Evolutionary conservation across 2,797 vertebrate species (phyloP), one percentile per base, ranked within the genome.

Genomic region (Steatocranus sp.): DNA sequence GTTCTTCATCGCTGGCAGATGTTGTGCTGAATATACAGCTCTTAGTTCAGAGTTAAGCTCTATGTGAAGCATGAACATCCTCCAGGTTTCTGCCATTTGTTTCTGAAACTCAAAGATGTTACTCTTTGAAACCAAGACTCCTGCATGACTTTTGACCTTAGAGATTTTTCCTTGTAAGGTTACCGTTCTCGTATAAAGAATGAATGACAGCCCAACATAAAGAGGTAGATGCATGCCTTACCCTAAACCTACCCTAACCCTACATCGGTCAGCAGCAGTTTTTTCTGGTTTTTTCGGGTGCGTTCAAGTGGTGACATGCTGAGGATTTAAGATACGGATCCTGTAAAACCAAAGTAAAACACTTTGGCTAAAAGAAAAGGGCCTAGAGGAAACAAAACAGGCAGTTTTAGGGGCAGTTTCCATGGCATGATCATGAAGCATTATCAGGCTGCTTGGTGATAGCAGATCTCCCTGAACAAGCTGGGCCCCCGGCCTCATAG

Each of bases 231-330:
- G 48, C 48, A 10, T 20, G 10, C 48, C 18, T 50, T 50, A 50
- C 18, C 48, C 5, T 51, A 23, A 51, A 11, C 50, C n/a, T 20
- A 11, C n/a, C 50, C 50, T 20, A 51, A 23, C 50, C 20, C 10
- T 12, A 20, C 10, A 50, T 10, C 5, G 8, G 9, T 49, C 18
- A 38, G 61, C 61, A 38, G 11, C 34, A 66, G n/a, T 15, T 36
- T 66, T n/a, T 54, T 41, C 51, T 30, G 78, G 87, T n/a, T n/a
- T n/a, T n/a, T n/a, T n/a, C n/a, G n/a, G n/a, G n/a, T n/a, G 51
- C 54, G 11, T 73, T 92, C 92, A 82, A 49, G 95, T 49, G 34
- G 10, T 81, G 86, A 75, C 94, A 83, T 90, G 94, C 73, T 80
- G 23, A 49, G 46, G 82, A 84, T 79, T 86, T 23, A 20, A 87